Evolutionary conservation across 2,113 vertebrate species (phyloP), one percentile per base, ranked within the genome.

Genomic region (Pipra filicauda): DNA sequence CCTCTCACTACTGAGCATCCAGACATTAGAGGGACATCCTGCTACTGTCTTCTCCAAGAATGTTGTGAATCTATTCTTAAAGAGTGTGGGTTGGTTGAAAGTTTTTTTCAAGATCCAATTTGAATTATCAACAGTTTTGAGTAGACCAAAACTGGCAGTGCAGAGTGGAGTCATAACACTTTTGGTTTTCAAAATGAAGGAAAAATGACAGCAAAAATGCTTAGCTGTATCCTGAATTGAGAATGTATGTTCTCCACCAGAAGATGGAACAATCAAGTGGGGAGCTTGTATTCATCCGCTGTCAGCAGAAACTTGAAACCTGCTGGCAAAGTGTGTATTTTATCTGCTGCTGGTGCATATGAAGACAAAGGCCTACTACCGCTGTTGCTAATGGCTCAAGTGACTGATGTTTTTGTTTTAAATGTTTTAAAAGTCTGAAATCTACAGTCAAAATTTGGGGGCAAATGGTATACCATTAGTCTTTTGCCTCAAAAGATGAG

Each of bases 281-380:
- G 46, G 51, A 81, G 37, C 48, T 74, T 61, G 31, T 88, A 41
- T 91, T 93, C 48, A 35, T 75, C 52, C 92, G 65, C 90, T 90
- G 75, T 86, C 76, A 88, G 64, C 72, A 74, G 28, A 71, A 84
- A 81, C 39, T 77, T 88, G 67, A 93, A 94, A 77, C 69, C 19
- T 84, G 31, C 73, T 95, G 95, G 85, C 72, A 78, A 35, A 94
- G 31, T 9, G 9, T 77, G 23, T 84, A 12, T 90, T 96, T 93
- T 88, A 77, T 93, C 55, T 91, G 59, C 46, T 87, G 54, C 87
- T 96, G 75, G 78, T 75, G 64, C 39, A 13, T 33, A 67, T 27
- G 48, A 88, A 95, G 91, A 61, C 43, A 95, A 20, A 79, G 92
- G 70, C 48, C 64, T 94, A 74, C 83, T 83, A 24, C 51, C 75